Evolutionary conservation across 1,140 invertebrate species (phyloP), one percentile per base, ranked within the genome.

Genomic region (Parasteatoda tepidariorum): DNA sequence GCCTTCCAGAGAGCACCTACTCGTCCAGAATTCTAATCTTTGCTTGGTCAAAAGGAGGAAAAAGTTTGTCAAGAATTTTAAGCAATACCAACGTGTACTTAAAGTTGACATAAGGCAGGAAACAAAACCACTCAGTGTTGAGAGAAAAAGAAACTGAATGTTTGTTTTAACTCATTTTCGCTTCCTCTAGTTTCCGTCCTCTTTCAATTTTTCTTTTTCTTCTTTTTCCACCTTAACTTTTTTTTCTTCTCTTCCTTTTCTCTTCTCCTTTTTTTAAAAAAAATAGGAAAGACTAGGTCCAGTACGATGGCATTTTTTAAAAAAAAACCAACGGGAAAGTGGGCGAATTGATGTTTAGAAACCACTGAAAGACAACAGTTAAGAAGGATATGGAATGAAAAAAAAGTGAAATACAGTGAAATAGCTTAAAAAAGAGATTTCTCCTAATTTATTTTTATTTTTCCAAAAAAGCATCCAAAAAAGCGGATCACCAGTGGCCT

Each of bases 131-230:
- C 62, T 54, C 62, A 33, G n/a, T 38, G 13, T 41, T 24, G 59
- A 79, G 34, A 59, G 67, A 81, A 79, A 68, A 79, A 38, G 22
- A 31, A 41, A 31, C 41, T 15, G 18, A 82, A 34, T 82, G 78
- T 82, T 82, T 82, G 67, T 82, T 82, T 82, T 82, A 82, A 82
- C 78, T 82, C 78, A 67, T 82, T 82, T 68, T 82, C 67, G 67
- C 78, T 70, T 82, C 78, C 78, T 30, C 78, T 67, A 31, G 30
- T 82, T 81, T 82, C 66, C 78, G 66, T 71, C 62, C 64, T 34
- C 59, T 76, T 64, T 41, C 73, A 33, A 9, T 64, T 59, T 67
- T 68, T 67, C 38, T 68, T 31, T 9, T 34, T 59, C 24, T 59
- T 54, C 54, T n/a, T 70, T 61, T 61, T 28, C n/a, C n/a, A n/a